These are phyloP conservation scores for Microplitis deprimator DNA, from an alignment of 2,888 invertebrate species.

Conservation along the genomic window DNA sequence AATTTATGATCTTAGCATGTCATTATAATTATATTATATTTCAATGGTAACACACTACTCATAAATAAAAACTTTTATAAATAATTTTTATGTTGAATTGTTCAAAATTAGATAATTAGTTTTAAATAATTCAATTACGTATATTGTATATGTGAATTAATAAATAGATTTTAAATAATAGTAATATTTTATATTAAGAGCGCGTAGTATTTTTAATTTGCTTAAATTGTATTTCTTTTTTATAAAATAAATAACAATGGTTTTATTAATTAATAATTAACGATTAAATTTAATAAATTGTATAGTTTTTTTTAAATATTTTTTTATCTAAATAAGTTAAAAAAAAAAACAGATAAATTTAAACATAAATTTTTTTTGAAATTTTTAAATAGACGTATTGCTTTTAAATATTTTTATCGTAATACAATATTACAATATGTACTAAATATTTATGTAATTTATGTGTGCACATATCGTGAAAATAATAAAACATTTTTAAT, in stretches of 20 bases:
- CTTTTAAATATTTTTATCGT: neutral
- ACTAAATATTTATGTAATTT: constrained; percentile 68
- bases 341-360: neutral
- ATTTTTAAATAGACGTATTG: neutral
- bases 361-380: constrained; percentile 12
- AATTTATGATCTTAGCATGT: neutral
- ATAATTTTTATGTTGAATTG: neutral
- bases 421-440: constrained; percentile 28
- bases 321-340: neutral
- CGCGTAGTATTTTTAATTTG: constrained; percentile 4
- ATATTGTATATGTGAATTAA: neutral
- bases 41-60: neutral
- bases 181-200: neutral
- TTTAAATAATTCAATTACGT: neutral
- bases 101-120: neutral
- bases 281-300: neutral
- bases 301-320: neutral
- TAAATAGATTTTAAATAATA: neutral
- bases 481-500: constrained; percentile 66
- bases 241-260: constrained; percentile 35
- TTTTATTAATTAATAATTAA: neutral
- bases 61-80: neutral
- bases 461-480: constrained; percentile 68
- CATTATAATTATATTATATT: neutral
- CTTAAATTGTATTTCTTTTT: constrained; percentile 14